Percentiles rank a stretch among this genome's conserved stretches.
Evolutionary conservation across 2,888 invertebrate species (phyloP).

Genomic region (Polymixis lichenea): DNA sequence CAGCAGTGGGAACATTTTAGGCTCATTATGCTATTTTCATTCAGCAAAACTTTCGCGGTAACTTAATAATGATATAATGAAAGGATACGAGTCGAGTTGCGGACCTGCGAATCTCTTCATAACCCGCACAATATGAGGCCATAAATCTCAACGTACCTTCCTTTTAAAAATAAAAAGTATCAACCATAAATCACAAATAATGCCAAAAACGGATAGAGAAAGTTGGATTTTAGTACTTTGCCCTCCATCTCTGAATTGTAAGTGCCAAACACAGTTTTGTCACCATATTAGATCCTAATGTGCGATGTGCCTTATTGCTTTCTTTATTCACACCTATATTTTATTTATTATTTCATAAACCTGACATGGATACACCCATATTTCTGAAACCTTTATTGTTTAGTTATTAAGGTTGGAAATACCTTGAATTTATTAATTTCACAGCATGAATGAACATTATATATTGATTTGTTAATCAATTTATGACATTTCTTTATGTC

Average conservation of each 20-base stretch:
- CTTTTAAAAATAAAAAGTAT: slow-evolving; percentile 35
- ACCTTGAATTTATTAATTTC: slow-evolving; percentile 11
- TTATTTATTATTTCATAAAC: slow-evolving; percentile 70
- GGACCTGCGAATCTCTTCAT: not conserved
- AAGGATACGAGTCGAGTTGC: not conserved
- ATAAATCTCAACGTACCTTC: slow-evolving; percentile 22
- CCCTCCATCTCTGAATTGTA: slow-evolving; percentile 46
- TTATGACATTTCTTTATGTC: slow-evolving; percentile 78
- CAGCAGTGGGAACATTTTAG: too few relatives aligned
- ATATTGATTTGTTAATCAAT: slow-evolving; percentile 88
- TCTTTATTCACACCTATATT: slow-evolving; percentile 84
- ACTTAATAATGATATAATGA: not conserved
- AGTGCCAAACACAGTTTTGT: slow-evolving; percentile 55
- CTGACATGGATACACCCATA: slow-evolving; percentile 59
- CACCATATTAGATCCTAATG: slow-evolving; percentile 52
- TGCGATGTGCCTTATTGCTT: slow-evolving; percentile 69
- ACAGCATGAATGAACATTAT: slow-evolving; percentile 71
- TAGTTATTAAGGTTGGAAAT: slow-evolving; percentile 59
- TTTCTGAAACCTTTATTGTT: slow-evolving; percentile 40
- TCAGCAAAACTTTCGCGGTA: not conserved
- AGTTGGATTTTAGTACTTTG: slow-evolving; percentile 55
- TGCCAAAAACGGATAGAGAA: slow-evolving; percentile 57
- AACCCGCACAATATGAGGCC: not conserved
- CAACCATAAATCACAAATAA: slow-evolving; percentile 47
- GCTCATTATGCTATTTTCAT: too few relatives aligned